Base-by-base conservation (phyloP, 64 coral and sea anemone species). In the Acropora yongei region DNA sequence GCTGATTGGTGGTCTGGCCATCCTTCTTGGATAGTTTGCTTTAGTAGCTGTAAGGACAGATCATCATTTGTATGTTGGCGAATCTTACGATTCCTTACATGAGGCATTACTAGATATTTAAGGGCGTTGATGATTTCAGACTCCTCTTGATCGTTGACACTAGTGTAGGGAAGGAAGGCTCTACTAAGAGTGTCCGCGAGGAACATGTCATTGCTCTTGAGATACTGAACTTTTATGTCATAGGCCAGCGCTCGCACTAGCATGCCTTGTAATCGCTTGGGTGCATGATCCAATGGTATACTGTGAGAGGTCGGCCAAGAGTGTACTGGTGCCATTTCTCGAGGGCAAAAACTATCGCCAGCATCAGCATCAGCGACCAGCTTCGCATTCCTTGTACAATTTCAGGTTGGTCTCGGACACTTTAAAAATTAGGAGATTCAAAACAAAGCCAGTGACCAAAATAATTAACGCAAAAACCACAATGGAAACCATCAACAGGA, bases 251-350 rank as follows among this genome's bases (percentile, higher is more conserved):
- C 71, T 20, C 71, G 71, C 39, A 14, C 53, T 63, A 63, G 58
- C 58, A 63, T 63, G 58, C 58, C 58, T 63, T 63, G 58, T 10
- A 63, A 14, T 13, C 58, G 58, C 58, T 63, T 63, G 58, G 58
- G 11, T 2, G 14, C 58, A 63, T 13, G 58, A 14, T 63, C 58
- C 8, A 63, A 3, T 11, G 58, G 58, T 63, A 63, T 14, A 63
- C 58, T 14, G 13, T 14, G 8, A 18, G 0, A 13, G 58, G 58
- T 13, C 58, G 58, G 58, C 58, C 58, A 63, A 63, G 44, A 18
- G 87, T 77, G 49, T 58, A 68, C 48, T 76, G 87, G 41, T 89
- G 72, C 74, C 47, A 72, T 66, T 69, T 63, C 17, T 84, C 57
- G 1, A 84, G 55, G 8, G 80, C 19, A 69, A 84, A 73, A 6